These are phyloP conservation scores for Apolygus lucorum DNA, from an alignment of 1,140 invertebrate genomes.

Conservation along the genomic window DNA sequence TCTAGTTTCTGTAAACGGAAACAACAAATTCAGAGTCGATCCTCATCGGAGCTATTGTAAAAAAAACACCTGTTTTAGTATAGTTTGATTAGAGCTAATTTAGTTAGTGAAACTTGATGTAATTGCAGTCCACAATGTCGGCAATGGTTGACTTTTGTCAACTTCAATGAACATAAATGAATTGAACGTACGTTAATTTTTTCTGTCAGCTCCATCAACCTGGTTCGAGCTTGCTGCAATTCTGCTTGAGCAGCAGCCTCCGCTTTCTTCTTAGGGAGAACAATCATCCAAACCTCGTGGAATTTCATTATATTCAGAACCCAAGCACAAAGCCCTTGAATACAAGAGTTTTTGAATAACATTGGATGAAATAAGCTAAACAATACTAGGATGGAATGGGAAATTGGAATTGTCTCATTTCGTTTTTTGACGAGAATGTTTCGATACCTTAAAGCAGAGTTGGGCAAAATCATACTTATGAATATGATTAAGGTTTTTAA, in stretches of 20 bases:
- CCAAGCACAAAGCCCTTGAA: conserved; percentile 74
- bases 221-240: conserved; percentile 66
- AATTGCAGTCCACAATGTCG: not conserved
- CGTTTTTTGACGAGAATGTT: not conserved
- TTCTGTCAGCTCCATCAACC: conserved; percentile 55
- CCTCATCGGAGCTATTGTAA: too few relatives aligned
- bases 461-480: too few relatives aligned
- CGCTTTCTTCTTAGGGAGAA: conserved; percentile 76
- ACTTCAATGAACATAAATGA: too few relatives aligned
- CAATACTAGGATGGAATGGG: too few relatives aligned
- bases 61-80: too few relatives aligned
- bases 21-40: too few relatives aligned
- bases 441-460: too few relatives aligned
- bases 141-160: not conserved
- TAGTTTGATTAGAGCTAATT: too few relatives aligned
- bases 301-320: conserved; percentile 88
- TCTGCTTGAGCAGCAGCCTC: conserved; percentile 77
- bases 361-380: not conserved
- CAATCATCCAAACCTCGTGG: conserved; percentile 84
- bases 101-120: too few relatives aligned
- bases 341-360: too few relatives aligned
- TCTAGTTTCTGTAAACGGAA: conserved; percentile 55
- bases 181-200: conserved; percentile 47
- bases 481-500: too few relatives aligned
- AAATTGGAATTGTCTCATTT: not conserved